phyloP scores from a whole-genome alignment of 2,113 vertebrate genomes.

The Mustelus asterias region DNA sequence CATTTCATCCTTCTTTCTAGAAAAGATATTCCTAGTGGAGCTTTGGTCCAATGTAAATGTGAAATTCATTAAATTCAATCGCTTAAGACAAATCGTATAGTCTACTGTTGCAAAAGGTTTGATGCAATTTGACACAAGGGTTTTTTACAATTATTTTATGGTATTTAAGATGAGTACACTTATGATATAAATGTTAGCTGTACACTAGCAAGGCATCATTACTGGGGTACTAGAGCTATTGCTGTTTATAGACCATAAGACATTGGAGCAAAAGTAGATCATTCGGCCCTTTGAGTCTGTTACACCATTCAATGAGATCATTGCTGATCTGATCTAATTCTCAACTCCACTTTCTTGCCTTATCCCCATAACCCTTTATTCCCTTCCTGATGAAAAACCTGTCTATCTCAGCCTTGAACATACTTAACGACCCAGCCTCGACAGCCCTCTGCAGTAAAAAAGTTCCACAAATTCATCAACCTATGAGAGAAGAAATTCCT shows the following conservation, averaged over 20 bases:
- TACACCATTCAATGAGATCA: too few species aligned
- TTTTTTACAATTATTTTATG: not conserved
- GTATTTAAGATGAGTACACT: not conserved
- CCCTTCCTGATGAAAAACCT: too few species aligned
- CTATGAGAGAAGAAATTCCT: too few species aligned
- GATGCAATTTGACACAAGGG: not conserved
- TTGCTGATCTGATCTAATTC: too few species aligned
- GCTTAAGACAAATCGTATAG: not conserved
- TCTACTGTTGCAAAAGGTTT: not conserved
- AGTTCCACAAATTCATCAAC: too few species aligned
- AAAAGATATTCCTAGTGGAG: not conserved
- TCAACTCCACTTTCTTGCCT: too few species aligned
- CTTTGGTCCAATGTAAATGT: not conserved
- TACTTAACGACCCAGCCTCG: too few species aligned
- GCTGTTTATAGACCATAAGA: not conserved
- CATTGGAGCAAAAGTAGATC: too few species aligned
- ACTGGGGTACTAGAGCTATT: not conserved
- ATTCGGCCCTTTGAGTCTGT: too few species aligned
- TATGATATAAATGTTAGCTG: not conserved
- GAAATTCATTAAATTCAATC: not conserved
- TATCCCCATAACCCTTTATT: too few species aligned
- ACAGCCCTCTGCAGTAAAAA: too few species aligned
- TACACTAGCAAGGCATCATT: not conserved
- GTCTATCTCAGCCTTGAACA: too few species aligned
- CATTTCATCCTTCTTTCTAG: not conserved